Conservation (phyloP, 2,113 vertebrate species). For the human region GRCh38 chr20:17692001-17692500, state of each 20-base stretch:
- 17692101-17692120: neutral
- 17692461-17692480: conserved; percentile 25
- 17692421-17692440: neutral
- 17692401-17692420: too few relatives aligned
- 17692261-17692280: neutral
- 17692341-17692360: neutral
- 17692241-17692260: neutral
- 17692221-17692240: neutral
- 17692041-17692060: conserved; percentile 29
- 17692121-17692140: neutral
- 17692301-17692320: neutral
- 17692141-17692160: neutral
- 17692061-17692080: neutral
- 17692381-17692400: neutral
- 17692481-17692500: neutral
- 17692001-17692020: conserved; percentile 57
- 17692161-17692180: neutral
- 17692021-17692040: neutral
- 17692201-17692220: neutral
- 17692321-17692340: neutral
- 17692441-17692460: neutral
- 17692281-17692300: neutral
- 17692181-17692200: neutral
- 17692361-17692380: neutral
- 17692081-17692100: neutral